Base-by-base conservation (phyloP, 2,797 vertebrate genomes). In the Borostomias antarcticus region DNA sequence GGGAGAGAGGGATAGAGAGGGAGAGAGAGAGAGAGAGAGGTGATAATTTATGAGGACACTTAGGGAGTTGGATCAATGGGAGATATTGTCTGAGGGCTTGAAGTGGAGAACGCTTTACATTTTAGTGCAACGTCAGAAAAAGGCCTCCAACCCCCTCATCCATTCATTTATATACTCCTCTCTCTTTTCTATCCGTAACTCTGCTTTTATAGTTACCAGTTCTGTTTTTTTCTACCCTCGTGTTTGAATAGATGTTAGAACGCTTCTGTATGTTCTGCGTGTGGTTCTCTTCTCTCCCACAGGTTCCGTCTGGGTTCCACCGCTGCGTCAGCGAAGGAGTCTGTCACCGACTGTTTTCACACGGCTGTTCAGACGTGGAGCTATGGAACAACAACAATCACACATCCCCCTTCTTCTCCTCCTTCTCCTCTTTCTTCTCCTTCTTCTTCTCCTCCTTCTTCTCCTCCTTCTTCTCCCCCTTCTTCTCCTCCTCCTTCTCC, bases 31-130 rank as follows among this genome's bases (percentile, higher is more conserved):
- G 33, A 8, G 58, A 76, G 76, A 73, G 69, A 70, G 66, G 75
- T 84, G 80, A 79, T 84, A 81, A 91, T 92, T 90, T 90, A 91
- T 89, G 87, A 85, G 85, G 86, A 89, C 88, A 89, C 88, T 91
- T 90, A 89, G 75, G 84, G 50, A 71, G 74, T 62, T 62, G 82
- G 84, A 92, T 90, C 88, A 89, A 89, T 89, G 85, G 79, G 82
- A 82, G 84, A 83, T 88, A 89, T 85, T 82, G 84, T 82, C 87
- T 74, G 72, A 72, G 59, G 70, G 78, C 68, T 82, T 66, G 69
- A 69, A 82, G 80, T 72, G 62, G 73, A 80, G 69, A 85, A 81
- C 59, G 59, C 74, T 82, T 78, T 71, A 73, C 74, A 78, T 52
- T 77, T 73, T 69, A 84, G 80, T n/a, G 47, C 47, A 61, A 71